These are phyloP conservation scores for Sinonovacula constricta DNA, from an alignment of 1,140 invertebrate species.

Conservation along the genomic window DNA sequence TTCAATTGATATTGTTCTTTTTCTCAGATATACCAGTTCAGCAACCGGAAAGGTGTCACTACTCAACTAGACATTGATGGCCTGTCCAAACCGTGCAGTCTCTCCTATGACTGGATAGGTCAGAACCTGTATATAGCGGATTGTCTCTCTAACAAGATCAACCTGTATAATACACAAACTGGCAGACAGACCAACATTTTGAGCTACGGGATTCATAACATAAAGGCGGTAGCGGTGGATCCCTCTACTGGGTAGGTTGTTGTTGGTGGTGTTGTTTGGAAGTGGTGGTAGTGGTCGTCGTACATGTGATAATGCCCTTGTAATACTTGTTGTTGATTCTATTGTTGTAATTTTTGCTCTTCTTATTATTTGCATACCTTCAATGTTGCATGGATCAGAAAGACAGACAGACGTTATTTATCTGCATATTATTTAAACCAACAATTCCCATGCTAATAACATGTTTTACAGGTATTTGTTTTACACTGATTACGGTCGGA, in stretches of 20 bases:
- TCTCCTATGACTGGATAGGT: slow-evolving; percentile 98
- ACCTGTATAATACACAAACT: slow-evolving; percentile 92
- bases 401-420: not conserved
- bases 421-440: not conserved
- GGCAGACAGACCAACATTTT: slow-evolving; percentile 92
- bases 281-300: not conserved
- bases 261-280: not conserved
- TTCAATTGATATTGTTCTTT: not conserved
- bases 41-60: slow-evolving; percentile 73
- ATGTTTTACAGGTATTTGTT: slow-evolving; percentile 88
- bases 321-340: no score
- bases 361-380: not conserved
- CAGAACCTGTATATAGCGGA: slow-evolving; percentile 98
- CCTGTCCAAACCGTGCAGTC: slow-evolving; percentile 84
- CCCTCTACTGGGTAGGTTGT: slow-evolving; percentile 87
- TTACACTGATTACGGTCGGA: slow-evolving; percentile 93
- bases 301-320: no score
- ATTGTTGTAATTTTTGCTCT: not conserved
- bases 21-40: slow-evolving; percentile 68
- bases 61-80: slow-evolving; percentile 59
- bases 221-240: slow-evolving; percentile 94
- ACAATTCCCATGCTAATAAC: no score
- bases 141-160: slow-evolving; percentile 92
- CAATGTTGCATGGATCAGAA: not conserved
- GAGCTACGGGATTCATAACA: slow-evolving; percentile 91